Conservation (phyloP, 2,888 invertebrate species). For the Oscheius sp. region DNA sequence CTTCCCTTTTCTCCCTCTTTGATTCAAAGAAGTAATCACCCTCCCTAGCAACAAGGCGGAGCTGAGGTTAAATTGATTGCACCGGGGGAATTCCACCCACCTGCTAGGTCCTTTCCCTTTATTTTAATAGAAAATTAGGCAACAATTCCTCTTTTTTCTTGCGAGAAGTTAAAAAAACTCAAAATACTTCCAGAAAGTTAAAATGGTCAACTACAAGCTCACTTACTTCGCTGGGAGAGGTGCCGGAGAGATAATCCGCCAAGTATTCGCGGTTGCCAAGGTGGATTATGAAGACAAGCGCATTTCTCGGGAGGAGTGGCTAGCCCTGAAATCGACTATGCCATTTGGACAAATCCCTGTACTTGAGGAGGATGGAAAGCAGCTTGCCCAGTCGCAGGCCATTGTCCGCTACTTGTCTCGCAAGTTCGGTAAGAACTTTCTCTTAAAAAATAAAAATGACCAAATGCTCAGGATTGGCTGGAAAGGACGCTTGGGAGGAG, state of each 20-base stretch:
- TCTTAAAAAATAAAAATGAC: neutral
- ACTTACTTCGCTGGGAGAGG: slow-evolving; percentile 47
- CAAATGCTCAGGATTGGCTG: slow-evolving; percentile 20
- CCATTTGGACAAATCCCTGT: slow-evolving; percentile 58
- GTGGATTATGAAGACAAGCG: slow-evolving; percentile 52
- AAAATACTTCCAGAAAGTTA: neutral
- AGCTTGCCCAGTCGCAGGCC: slow-evolving; percentile 47
- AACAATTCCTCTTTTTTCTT: too few species aligned
- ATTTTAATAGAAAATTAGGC: too few species aligned
- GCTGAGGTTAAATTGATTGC: too few species aligned
- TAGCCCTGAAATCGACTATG: slow-evolving; percentile 44
- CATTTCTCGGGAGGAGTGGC: slow-evolving; percentile 49
- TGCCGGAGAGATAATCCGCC: slow-evolving; percentile 42
- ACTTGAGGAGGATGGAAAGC: slow-evolving; percentile 47
- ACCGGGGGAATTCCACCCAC: too few species aligned
- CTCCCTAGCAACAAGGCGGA: too few species aligned
- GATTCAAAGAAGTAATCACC: too few species aligned
- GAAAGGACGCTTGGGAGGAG: slow-evolving; percentile 45
- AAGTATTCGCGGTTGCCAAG: slow-evolving; percentile 43
- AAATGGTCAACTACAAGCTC: slow-evolving; percentile 50
- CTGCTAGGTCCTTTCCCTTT: too few species aligned
- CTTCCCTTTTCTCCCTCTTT: too few species aligned
- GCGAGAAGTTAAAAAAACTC: neutral
- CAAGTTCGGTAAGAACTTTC: slow-evolving; percentile 29
- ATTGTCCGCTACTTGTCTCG: slow-evolving; percentile 51